Evolutionary conservation across 2,113 vertebrate genomes (phyloP), one percentile per base, ranked within the genome.

Genomic region (Nymphicus hollandicus): DNA sequence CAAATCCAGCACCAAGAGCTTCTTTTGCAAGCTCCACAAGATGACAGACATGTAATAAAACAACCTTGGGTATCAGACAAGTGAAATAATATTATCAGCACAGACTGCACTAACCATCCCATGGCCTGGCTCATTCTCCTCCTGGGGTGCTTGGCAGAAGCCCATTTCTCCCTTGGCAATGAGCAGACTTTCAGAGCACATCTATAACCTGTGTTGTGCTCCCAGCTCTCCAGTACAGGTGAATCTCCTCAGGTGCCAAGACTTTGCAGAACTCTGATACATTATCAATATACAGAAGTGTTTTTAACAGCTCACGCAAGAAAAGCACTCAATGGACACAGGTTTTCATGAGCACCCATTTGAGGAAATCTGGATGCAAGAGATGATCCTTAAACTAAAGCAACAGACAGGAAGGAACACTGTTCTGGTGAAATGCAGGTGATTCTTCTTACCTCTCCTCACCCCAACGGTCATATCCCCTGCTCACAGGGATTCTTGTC

Each of bases 11-110:
- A 58, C 33, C 7, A 11, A 19, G 66, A 2, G 39, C 41, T 81
- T 46, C 60, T 49, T 23, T 2, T 27, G 20, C 31, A 25, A n/a
- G 68, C 55, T 23, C 50, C 58, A n/a, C 55, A 13, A 13, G 5
- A 6, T 0, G 11, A 37, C 0, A 23, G 35, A 7, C 1, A 4
- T 0, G 5, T 23, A 47, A 74, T 29, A 58, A 4, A 92, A 24
- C 65, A 31, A 3, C 66, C 79, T 2, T 1, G 56, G 63, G 53
- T 29, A 28, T 17, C 44, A 16, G 68, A 27, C 66, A 55, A 1
- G 0, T 4, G 49, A 43, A 47, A 39, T 6, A 35, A 50, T 0
- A 15, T n/a, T 1, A 22, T 1, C 41, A 33, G 50, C 41, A 10
- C 14, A 0, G 5, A 1, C 46, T 1, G 5, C 11, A 44, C 27